phyloP scores from a whole-genome alignment of 2,888 invertebrate genomes.

The Hemicrepidius hirtus region DNA sequence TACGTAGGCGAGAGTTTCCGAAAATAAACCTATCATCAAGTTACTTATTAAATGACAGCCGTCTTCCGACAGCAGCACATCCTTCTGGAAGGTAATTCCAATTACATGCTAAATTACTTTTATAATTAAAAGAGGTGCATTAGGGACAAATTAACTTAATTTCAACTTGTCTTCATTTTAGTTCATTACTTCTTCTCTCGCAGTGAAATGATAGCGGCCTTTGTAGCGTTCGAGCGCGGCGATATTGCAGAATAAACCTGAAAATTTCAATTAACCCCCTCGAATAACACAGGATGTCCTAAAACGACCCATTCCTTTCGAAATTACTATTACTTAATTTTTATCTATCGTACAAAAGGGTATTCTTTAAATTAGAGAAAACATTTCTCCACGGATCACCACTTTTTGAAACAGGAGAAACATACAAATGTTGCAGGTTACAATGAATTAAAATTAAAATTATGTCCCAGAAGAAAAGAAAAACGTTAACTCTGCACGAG shows the following conservation, averaged over 20 bases:
- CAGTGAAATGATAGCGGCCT: constrained; percentile 33
- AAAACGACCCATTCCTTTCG: background rate
- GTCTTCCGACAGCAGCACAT: constrained; percentile 21
- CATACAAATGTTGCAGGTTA: background rate
- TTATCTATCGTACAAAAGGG: constrained; percentile 11
- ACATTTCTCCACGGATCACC: background rate
- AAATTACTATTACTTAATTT: constrained; percentile 15
- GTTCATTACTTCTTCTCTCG: constrained; percentile 43
- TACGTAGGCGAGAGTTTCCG: constrained; percentile 6
- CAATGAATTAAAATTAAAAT: background rate
- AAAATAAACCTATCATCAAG: constrained; percentile 29
- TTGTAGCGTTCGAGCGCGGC: constrained; percentile 20
- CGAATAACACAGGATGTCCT: constrained; percentile 13
- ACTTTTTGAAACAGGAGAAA: background rate
- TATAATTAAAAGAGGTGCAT: constrained; percentile 54
- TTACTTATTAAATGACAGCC: constrained; percentile 31
- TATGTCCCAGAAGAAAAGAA: too few species aligned
- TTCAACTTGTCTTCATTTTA: constrained; percentile 46
- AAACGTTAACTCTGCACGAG: too few species aligned
- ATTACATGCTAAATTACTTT: constrained; percentile 53
- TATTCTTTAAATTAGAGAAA: constrained; percentile 1
- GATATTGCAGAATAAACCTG: constrained; percentile 30
- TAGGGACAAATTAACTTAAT: constrained; percentile 47
- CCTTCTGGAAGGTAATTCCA: constrained; percentile 40
- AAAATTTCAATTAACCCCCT: constrained; percentile 40